Percentiles rank a stretch among this genome's conserved stretches.
phyloP scores from a whole-genome alignment of 2,888 invertebrate species.

The Thalpophila matura region DNA sequence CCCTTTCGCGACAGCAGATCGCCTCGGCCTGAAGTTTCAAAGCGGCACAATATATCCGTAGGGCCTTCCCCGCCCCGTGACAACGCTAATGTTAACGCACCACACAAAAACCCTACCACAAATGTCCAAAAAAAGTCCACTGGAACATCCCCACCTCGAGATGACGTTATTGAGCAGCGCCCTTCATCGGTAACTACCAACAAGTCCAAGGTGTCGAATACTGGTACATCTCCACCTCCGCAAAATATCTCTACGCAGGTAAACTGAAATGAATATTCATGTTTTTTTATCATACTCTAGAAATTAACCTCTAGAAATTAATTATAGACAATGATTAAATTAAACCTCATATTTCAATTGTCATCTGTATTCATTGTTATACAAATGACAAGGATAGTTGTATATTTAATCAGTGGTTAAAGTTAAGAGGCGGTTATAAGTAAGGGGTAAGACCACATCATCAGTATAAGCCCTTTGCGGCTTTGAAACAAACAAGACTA shows the following conservation, averaged over 20 bases:
- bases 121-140: conserved; percentile 82
- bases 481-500: too few relatives aligned
- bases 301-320: too few relatives aligned
- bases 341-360: too few relatives aligned
- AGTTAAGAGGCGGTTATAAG: too few relatives aligned
- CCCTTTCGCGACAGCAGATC: conserved; percentile 64
- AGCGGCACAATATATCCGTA: conserved; percentile 78
- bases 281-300: neutral
- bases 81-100: conserved; percentile 74
- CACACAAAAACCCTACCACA: conserved; percentile 40
- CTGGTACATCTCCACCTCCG: conserved; percentile 96
- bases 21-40: conserved; percentile 57
- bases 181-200: conserved; percentile 66
- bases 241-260: conserved; percentile 96
- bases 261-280: neutral
- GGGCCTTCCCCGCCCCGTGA: conserved; percentile 84
- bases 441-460: too few relatives aligned
- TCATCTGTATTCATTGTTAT: too few relatives aligned
- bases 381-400: too few relatives aligned
- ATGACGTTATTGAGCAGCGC: conserved; percentile 64
- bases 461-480: too few relatives aligned
- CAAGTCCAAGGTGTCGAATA: conserved; percentile 88
- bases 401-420: too few relatives aligned
- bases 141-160: conserved; percentile 88
- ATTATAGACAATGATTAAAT: too few relatives aligned